Percentiles rank a stretch among this genome's conserved stretches.
Conservation (phyloP, 64 coral and sea anemone genomes). For the Actinia equina region DNA sequence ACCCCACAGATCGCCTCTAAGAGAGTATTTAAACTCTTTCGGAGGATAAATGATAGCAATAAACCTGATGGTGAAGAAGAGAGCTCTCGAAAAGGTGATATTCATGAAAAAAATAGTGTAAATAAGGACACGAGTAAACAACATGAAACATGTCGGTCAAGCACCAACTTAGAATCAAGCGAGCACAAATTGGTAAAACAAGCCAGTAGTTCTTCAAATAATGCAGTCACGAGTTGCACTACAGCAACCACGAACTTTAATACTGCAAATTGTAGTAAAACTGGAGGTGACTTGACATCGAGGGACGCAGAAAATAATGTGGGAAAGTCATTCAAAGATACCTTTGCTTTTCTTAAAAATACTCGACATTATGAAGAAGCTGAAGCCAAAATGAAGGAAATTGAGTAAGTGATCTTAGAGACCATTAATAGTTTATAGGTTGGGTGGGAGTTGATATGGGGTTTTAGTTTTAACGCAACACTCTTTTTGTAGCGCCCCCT, state of each 20-base stretch:
- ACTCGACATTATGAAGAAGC: constrained; percentile 89
- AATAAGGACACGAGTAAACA: neutral
- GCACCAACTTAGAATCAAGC: neutral
- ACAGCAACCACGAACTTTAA: neutral
- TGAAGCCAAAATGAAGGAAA: constrained; percentile 62
- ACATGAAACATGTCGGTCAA: neutral
- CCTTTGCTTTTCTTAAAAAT: constrained; percentile 92
- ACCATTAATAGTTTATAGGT: neutral
- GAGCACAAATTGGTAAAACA: neutral
- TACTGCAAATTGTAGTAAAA: neutral
- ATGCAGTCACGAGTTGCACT: neutral
- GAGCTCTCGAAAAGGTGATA: neutral
- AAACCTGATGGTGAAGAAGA: neutral
- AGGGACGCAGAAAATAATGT: neutral
- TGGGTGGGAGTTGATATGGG: too few species aligned
- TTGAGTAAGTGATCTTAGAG: constrained; percentile 29
- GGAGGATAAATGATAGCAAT: neutral
- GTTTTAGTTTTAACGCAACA: too few species aligned
- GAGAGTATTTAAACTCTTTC: constrained; percentile 28
- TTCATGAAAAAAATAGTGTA: neutral
- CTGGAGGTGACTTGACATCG: neutral
- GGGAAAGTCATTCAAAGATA: constrained; percentile 82
- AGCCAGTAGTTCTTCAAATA: neutral
- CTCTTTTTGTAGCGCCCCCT: too few species aligned
- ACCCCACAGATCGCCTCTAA: constrained; percentile 21